Conservation (phyloP, 2,113 vertebrate genomes). For the Crocuta crocuta region DNA sequence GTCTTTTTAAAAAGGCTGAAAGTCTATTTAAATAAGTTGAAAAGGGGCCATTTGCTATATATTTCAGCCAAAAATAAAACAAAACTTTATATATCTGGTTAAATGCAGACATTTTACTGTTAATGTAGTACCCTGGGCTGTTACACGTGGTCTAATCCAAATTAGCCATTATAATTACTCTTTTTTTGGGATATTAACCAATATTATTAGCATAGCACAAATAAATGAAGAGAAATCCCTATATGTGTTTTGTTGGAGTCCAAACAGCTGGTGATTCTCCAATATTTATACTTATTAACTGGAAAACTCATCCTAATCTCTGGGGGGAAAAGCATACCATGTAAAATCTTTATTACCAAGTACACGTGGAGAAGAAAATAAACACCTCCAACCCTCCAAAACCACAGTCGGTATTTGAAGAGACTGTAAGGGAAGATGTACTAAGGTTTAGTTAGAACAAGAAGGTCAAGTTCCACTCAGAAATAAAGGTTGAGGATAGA, state of each 20-base stretch:
- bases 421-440: background rate
- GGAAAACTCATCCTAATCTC: background rate
- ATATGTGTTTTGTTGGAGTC: background rate
- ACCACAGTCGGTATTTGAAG: background rate
- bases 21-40: background rate
- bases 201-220: background rate
- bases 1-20: background rate
- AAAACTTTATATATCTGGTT: background rate
- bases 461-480: background rate
- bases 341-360: background rate
- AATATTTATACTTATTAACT: background rate
- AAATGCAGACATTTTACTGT: background rate
- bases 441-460: background rate
- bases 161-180: background rate
- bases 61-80: background rate
- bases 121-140: background rate
- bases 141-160: background rate
- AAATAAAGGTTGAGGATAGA: background rate
- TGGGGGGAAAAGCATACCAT: background rate
- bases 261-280: background rate
- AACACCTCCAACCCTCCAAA: no score
- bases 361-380: background rate
- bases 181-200: background rate
- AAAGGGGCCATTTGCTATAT: background rate
- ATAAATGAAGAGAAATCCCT: background rate